Percentiles rank a stretch among this genome's conserved stretches.
Conservation (phyloP, 2,113 vertebrate species). For the Corythaixoides concolor region DNA sequence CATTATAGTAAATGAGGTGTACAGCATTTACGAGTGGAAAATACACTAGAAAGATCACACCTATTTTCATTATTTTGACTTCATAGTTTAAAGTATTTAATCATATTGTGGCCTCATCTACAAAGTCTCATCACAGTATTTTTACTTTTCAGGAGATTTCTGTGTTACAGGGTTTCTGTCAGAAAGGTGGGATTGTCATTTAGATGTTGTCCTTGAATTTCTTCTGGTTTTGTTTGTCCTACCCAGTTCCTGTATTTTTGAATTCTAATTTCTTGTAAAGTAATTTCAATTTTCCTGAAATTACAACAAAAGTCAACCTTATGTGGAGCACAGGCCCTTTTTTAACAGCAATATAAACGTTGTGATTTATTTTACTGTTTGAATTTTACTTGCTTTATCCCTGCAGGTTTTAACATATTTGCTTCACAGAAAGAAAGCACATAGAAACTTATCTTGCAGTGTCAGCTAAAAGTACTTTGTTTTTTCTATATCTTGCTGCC, state of each 20-base stretch:
- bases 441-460: neutral
- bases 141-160: neutral
- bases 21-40: neutral
- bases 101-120: neutral
- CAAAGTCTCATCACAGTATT: neutral
- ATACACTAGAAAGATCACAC: neutral
- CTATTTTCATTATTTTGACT: neutral
- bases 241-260: neutral
- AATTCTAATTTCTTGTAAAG: neutral
- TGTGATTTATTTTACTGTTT: neutral
- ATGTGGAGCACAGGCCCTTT: neutral
- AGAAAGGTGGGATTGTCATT: neutral
- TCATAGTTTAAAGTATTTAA: neutral
- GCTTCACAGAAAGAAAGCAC: neutral
- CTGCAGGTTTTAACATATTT: neutral
- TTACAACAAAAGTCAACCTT: neutral
- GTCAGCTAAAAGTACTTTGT: constrained; percentile 30
- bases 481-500: constrained; percentile 13
- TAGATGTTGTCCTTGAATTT: neutral
- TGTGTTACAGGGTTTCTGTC: neutral
- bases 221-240: neutral
- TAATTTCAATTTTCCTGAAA: neutral
- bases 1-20: neutral
- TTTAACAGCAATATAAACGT: neutral
- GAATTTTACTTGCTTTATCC: neutral